Conservation (phyloP, 2,888 invertebrate genomes). For the Pteria penguin region DNA sequence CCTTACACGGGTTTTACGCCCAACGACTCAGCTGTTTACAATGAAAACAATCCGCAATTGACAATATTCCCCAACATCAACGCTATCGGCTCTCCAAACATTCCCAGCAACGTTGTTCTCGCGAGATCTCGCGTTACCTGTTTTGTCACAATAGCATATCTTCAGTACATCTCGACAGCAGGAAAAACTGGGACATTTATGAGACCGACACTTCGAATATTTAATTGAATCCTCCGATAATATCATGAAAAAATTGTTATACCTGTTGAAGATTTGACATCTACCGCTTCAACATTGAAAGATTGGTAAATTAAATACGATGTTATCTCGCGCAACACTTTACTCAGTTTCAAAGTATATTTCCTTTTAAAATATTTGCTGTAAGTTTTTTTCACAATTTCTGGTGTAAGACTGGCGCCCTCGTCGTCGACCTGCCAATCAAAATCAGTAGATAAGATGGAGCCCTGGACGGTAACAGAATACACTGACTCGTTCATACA, state of each 20-base stretch:
- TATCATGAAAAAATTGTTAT: not conserved
- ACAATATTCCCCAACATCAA: constrained; percentile 36
- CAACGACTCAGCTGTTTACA: constrained; percentile 32
- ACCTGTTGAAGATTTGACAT: not conserved
- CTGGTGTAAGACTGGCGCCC: not conserved
- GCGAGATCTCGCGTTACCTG: not conserved
- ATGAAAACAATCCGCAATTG: constrained; percentile 31
- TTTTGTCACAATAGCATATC: not conserved
- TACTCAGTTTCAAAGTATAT: not conserved
- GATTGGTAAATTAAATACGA: too few species aligned
- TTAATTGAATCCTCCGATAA: not conserved
- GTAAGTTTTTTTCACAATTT: not conserved
- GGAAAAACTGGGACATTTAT: not conserved
- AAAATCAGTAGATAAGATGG: not conserved
- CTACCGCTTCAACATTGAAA: too few species aligned
- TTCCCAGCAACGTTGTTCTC: not conserved
- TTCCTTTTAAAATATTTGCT: not conserved
- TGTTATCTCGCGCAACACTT: not conserved
- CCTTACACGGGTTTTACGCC: not conserved
- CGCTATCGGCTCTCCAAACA: constrained; percentile 12
- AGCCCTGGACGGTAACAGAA: too few species aligned
- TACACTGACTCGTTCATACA: too few species aligned
- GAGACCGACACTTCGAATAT: not conserved
- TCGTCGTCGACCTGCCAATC: not conserved
- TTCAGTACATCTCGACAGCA: not conserved